Evolutionary conservation across 2,888 invertebrate species (phyloP), one percentile per base, ranked within the genome.

Genomic region (Drosophila dives): DNA sequence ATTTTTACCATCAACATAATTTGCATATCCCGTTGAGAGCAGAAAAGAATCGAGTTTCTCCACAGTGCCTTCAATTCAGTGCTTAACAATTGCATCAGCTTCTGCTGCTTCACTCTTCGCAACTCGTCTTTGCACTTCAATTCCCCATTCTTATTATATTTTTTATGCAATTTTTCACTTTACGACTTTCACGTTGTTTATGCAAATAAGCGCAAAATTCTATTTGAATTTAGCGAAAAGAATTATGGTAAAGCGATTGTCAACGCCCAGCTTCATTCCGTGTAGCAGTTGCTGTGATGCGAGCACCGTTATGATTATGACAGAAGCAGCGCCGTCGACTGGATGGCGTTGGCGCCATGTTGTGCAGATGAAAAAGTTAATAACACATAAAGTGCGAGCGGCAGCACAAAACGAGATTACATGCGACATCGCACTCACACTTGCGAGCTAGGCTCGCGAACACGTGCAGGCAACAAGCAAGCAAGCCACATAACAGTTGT

Each of bases 121-220:
- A 23, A 8, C 55, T 63, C 80, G n/a, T 40, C 36, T 53, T 61
- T 58, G 70, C 81, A 56, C 73, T 77, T 74, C 69, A 63, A 80
- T 79, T 72, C 68, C 67, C 65, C 67, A 64, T 71, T 75, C 74
- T 71, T 75, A 77, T 80, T 83, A 77, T 74, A 54, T 72, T 80
- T 77, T 77, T 73, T 84, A 68, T 75, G 80, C 86, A 86, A 88
- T 86, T 86, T 86, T 88, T 86, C 88, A 88, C 86, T 86, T 88
- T 88, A 78, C 76, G 86, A 84, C 89, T 89, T 89, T 80, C 87
- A 72, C 75, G 69, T 83, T 86, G 82, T 81, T 85, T 89, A 89
- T 89, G 90, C 89, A 89, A 89, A 90, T 89, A 81, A 88, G 89
- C 88, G 81, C 75, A 65, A 87, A 89, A 84, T 81, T 77, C 88